Conservation (phyloP, 2,888 invertebrate genomes). For the Drosophila monieri region DNA sequence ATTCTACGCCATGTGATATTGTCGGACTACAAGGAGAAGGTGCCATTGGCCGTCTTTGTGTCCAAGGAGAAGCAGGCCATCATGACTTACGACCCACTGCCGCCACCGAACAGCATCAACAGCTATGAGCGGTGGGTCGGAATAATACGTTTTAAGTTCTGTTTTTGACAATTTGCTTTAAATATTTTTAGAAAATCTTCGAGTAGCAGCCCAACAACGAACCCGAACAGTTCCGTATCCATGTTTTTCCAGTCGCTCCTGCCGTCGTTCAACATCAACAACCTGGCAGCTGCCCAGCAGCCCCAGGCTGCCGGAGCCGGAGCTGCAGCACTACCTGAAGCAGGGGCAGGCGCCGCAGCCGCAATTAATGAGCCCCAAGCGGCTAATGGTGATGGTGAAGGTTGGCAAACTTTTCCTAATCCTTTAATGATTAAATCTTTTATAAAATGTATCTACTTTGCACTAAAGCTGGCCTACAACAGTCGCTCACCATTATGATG, state of each 20-base stretch:
- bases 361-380: conserved; percentile 13
- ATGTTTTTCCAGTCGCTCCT: conserved; percentile 90
- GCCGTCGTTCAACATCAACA: conserved; percentile 86
- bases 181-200: conserved; percentile 76
- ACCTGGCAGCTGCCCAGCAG: conserved; percentile 59
- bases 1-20: conserved; percentile 83
- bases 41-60: conserved; percentile 83
- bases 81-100: conserved; percentile 91
- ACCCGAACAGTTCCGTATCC: conserved; percentile 83
- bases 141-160: background rate
- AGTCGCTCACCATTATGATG: conserved; percentile 88
- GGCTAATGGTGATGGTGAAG: conserved; percentile 60
- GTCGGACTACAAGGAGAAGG: conserved; percentile 85
- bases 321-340: conserved; percentile 30
- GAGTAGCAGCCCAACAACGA: conserved; percentile 80
- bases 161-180: background rate
- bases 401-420: conserved; percentile 33
- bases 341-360: conserved; percentile 35
- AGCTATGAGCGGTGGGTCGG: conserved; percentile 86
- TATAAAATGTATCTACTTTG: conserved; percentile 1
- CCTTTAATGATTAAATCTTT: background rate
- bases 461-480: conserved; percentile 84
- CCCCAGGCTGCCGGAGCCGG: conserved; percentile 34
- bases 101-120: conserved; percentile 90
- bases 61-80: conserved; percentile 84